Evolutionary conservation across 1,140 invertebrate species (phyloP).

Genomic region (Conus ventricosus): DNA sequence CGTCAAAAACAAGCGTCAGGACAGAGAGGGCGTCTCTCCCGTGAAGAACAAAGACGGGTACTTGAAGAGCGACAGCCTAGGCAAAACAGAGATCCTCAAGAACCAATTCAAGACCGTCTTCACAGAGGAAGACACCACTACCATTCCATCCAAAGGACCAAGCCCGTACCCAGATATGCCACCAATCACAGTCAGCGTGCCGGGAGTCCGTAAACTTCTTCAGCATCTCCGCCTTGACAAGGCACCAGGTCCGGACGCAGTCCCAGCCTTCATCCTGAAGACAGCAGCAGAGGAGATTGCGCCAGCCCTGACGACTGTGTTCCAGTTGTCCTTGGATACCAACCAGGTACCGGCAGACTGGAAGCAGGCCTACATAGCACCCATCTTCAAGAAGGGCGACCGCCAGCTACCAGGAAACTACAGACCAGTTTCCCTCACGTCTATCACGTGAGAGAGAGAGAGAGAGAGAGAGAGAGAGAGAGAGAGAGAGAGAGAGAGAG

Average conservation of each 20-base stretch:
- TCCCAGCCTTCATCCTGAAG: neutral
- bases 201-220: neutral
- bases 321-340: no score
- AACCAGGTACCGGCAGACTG: no score
- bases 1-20: neutral
- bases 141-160: neutral
- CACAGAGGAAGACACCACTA: neutral
- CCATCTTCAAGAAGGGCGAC: no score
- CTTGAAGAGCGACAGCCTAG: neutral
- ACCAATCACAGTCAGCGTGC: neutral
- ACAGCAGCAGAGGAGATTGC: neutral
- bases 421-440: neutral
- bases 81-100: neutral
- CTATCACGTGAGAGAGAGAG: neutral
- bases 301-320: no score
- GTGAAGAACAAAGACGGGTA: neutral
- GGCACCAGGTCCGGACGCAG: neutral
- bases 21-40: neutral
- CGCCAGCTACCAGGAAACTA: neutral
- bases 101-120: neutral
- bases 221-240: neutral
- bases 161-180: neutral
- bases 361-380: no score
- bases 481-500: no score
- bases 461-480: no score